Evolutionary conservation across 1,140 invertebrate species (phyloP).

Genomic region (Papilio xuthus): DNA sequence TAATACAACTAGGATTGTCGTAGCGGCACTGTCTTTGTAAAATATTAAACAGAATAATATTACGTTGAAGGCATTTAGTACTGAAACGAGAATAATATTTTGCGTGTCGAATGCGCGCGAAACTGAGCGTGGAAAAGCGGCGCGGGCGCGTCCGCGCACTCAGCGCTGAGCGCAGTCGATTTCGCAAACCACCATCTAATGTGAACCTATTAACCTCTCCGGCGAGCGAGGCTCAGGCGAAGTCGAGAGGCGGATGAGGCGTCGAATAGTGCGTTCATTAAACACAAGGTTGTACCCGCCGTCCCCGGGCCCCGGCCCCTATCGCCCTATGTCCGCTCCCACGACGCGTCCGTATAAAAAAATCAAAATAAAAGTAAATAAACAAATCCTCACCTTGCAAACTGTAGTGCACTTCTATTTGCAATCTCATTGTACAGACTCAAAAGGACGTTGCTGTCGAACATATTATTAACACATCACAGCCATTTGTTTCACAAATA

Average conservation of each 20-base stretch:
- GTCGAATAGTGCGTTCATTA: conserved; percentile 74
- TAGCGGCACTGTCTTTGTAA: neutral
- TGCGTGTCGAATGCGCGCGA: conserved; percentile 68
- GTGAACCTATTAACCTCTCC: conserved; percentile 81
- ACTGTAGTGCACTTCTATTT: conserved; percentile 79
- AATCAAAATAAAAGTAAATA: conserved; percentile 74
- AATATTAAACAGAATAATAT: neutral
- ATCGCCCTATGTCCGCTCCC: conserved; percentile 49
- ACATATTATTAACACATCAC: conserved; percentile 81
- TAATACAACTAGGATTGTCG: no score
- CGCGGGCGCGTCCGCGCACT: conserved; percentile 66
- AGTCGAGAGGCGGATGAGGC: conserved; percentile 79
- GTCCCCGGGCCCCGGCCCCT: conserved; percentile 47
- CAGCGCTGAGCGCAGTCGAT: conserved; percentile 60
- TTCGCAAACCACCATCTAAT: conserved; percentile 80
- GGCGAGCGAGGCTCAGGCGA: conserved; percentile 74
- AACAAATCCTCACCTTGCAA: conserved; percentile 78
- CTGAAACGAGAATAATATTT: conserved; percentile 46
- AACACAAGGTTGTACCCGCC: conserved; percentile 74
- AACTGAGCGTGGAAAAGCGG: conserved; percentile 71
- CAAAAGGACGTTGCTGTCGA: conserved; percentile 77
- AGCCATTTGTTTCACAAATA: conserved; percentile 74
- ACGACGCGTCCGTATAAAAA: conserved; percentile 49
- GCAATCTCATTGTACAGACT: conserved; percentile 81
- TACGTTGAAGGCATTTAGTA: conserved; percentile 36